Evolutionary conservation across 2,113 vertebrate species (phyloP), one percentile per base, ranked within the genome.

Genomic region (Danionella cerebrum): DNA sequence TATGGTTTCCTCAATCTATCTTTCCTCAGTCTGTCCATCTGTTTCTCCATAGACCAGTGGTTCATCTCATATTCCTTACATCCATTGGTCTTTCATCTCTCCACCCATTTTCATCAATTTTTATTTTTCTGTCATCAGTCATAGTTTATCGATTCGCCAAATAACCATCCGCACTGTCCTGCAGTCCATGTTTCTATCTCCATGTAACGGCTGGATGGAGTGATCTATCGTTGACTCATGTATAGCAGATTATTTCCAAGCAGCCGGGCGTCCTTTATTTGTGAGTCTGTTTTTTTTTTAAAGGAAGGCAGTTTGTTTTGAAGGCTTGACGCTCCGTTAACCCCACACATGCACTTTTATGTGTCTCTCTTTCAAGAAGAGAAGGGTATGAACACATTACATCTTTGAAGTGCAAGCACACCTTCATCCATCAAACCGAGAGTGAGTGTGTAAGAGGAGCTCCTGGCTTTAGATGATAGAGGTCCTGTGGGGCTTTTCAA

Each of bases 321-420:
- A 18, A 35, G 16, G 18, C 14, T 44, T 18, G 59, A 19, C 50
- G 47, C 21, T 50, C 50, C 24, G 58, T 74, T 69, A 70, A 60
- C 72, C 59, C 45, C 22, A 39, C 38, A 36, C 38, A 45, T 25
- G 35, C 16, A 52, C 67, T 65, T 65, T 65, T 6, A 69, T 69
- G 51, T 65, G 31, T 35, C 14, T 57, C 8, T 65, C 27, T 50
- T 52, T 64, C 35, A 27, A 33, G 33, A 47, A 47, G 22, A 47
- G 50, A 67, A 44, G 25, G 13, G 6, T 31, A 19, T 45, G n/a
- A 7, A 45, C 45, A 41, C 47, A 33, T 31, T 39, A 6, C 33
- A 41, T 13, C 67, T 74, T 70, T 70, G 72, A 74, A 70, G 53
- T 66, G 65, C 45, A 39, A 64, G 13, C 29, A n/a, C 29, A 60